Evolutionary conservation across 2,113 vertebrate species (phyloP).

Genomic region (Rhinogobius similis): DNA sequence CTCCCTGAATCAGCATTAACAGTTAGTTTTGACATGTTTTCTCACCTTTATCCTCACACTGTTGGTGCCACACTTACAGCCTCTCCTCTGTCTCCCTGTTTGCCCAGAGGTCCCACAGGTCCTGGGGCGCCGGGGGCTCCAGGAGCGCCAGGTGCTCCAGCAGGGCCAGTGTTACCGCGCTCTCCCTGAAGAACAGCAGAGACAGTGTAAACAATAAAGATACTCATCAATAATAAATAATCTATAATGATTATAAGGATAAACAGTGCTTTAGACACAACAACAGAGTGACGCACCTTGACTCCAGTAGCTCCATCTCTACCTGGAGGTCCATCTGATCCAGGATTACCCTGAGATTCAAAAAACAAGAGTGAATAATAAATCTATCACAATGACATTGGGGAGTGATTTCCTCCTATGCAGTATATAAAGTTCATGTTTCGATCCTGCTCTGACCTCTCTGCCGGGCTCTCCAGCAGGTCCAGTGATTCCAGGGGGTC

Average conservation of each 20-base stretch:
- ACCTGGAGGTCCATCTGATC: slow-evolving; percentile 92
- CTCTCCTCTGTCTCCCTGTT: slow-evolving; percentile 98
- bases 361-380: not conserved
- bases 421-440: not conserved
- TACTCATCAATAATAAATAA: not conserved
- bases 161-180: slow-evolving; percentile 89
- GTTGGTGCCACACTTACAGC: slow-evolving; percentile 78
- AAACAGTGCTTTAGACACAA: not conserved
- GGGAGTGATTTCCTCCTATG: not conserved
- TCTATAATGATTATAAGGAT: not conserved
- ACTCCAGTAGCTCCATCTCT: slow-evolving; percentile 88
- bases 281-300: slow-evolving; percentile 80
- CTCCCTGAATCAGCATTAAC: slow-evolving; percentile 77
- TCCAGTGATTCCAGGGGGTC: slow-evolving; percentile 91
- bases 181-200: slow-evolving; percentile 82
- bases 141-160: slow-evolving; percentile 88
- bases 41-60: not conserved
- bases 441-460: slow-evolving; percentile 81
- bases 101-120: slow-evolving; percentile 91
- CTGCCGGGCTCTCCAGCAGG: slow-evolving; percentile 90
- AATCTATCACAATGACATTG: not conserved
- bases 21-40: not conserved
- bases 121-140: slow-evolving; percentile 89
- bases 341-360: slow-evolving; percentile 85
- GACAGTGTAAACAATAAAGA: not conserved